Base-by-base conservation (phyloP, 2,888 invertebrate genomes). In the Apotomis capreana region DNA sequence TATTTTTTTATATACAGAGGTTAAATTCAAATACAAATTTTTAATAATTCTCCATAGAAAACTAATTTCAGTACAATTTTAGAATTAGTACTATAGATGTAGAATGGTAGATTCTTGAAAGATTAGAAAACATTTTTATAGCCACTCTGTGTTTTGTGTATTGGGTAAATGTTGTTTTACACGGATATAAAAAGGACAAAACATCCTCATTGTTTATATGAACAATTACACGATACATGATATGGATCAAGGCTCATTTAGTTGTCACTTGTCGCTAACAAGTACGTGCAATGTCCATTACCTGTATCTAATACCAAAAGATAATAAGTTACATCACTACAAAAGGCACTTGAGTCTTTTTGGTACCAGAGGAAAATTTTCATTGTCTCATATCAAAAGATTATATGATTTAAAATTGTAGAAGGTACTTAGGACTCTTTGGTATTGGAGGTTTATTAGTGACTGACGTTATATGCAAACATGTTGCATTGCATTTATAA, bases 241-340 rank as follows among this genome's bases (percentile, higher is more conserved):
- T 73, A 75, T 69, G 72, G 69, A 75, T 71, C 76, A 77, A 77
- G 77, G 77, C 67, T 68, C 70, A 71, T 64, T 74, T 76, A 70
- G 52, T 68, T 60, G 54, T 68, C 68, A 73, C 73, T 68, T 60
- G 54, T 69, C 68, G 74, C 73, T 69, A 70, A 73, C 70, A 40
- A 68, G 55, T 59, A 36, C 68, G 71, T 72, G 71, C 71, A 37
- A 5, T 52, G 51, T 62, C 58, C 58, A 72, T 72, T 72, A 72
- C 44, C 3, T 8, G 3, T 10, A 9, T 6, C 26, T 15, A 2
- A 44, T 0, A 3, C 5, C n/a, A 8, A 64, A 64, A 40, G 15
- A 55, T 3, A 40, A 0, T 44, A 64, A 44, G 44, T 26, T 26
- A 12, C 44, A 44, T 55, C 4, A 46, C 5, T 26, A 6, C 4